A percentile compares a stretch with the other conserved stretches of the same genome.
These are phyloP conservation scores for Eupithecia pulchellata DNA, from an alignment of 2,888 invertebrate genomes.

Conservation along the genomic window DNA sequence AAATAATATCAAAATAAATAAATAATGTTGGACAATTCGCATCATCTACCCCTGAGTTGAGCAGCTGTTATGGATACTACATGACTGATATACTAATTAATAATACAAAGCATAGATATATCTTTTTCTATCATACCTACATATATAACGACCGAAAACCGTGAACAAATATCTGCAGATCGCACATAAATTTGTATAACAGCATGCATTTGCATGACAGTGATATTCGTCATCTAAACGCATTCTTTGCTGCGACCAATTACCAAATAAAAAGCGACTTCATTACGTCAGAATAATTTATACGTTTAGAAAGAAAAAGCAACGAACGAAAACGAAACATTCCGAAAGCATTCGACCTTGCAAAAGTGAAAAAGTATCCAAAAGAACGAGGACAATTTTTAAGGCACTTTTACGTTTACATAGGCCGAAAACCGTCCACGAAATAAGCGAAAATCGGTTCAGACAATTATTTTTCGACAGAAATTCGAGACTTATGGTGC, in stretches of 20 bases:
- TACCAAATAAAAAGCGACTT: neutral
- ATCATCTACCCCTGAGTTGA: too few species aligned
- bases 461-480: slow-evolving; percentile 83
- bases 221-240: too few species aligned
- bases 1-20: too few species aligned
- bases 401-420: slow-evolving; percentile 58
- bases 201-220: too few species aligned
- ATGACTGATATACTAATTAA: too few species aligned
- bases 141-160: too few species aligned
- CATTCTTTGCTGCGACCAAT: neutral
- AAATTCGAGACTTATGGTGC: slow-evolving; percentile 76
- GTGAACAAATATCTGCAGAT: too few species aligned
- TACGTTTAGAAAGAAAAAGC: neutral
- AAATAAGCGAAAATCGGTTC: slow-evolving; percentile 75
- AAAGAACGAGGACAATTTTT: slow-evolving; percentile 52
- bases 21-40: too few species aligned
- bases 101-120: too few species aligned
- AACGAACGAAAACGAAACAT: slow-evolving; percentile 43
- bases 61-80: too few species aligned
- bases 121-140: too few species aligned
- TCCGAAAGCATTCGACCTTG: slow-evolving; percentile 57
- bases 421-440: slow-evolving; percentile 54
- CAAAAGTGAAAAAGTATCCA: slow-evolving; percentile 58
- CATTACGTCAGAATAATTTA: neutral
- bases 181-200: too few species aligned